phyloP scores from a whole-genome alignment of 2,888 invertebrate species.

The Chymomyza caudatula region DNA sequence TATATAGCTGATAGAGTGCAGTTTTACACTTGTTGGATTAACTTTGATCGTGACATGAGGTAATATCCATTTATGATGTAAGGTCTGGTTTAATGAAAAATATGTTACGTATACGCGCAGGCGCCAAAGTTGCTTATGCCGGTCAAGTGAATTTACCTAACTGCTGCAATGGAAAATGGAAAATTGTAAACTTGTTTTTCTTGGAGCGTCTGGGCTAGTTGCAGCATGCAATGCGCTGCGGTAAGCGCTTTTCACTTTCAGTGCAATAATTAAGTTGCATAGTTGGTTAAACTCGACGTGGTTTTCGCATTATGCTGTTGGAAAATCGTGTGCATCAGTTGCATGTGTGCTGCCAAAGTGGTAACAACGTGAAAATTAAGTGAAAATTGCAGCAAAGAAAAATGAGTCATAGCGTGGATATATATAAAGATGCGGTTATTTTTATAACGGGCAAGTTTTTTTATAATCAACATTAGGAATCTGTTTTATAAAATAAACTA shows the following conservation, averaged over 20 bases:
- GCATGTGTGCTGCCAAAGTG: constrained; percentile 11
- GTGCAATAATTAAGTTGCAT: constrained; percentile 23
- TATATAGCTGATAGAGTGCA: not conserved
- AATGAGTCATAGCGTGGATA: constrained; percentile 33
- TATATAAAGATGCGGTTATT: constrained; percentile 68
- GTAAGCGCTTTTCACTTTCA: constrained; percentile 66
- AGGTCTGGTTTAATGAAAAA: not conserved
- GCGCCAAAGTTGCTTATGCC: not conserved
- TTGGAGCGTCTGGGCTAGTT: constrained; percentile 34
- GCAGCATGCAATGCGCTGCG: constrained; percentile 13
- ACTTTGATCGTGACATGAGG: not conserved
- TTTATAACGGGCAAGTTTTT: constrained; percentile 72
- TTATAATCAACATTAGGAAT: no score
- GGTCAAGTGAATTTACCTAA: not conserved
- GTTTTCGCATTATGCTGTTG: constrained; percentile 11
- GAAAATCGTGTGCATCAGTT: constrained; percentile 44
- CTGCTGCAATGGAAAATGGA: not conserved
- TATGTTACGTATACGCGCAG: not conserved
- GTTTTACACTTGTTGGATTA: not conserved
- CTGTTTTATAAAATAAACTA: constrained; percentile 34
- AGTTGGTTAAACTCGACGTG: constrained; percentile 8
- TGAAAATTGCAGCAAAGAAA: not conserved
- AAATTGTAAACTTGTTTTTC: constrained; percentile 57
- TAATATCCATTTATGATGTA: not conserved
- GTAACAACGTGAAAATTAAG: not conserved